phyloP scores from a whole-genome alignment of 2,113 vertebrate species.

The Corythornis madagascariensis region DNA sequence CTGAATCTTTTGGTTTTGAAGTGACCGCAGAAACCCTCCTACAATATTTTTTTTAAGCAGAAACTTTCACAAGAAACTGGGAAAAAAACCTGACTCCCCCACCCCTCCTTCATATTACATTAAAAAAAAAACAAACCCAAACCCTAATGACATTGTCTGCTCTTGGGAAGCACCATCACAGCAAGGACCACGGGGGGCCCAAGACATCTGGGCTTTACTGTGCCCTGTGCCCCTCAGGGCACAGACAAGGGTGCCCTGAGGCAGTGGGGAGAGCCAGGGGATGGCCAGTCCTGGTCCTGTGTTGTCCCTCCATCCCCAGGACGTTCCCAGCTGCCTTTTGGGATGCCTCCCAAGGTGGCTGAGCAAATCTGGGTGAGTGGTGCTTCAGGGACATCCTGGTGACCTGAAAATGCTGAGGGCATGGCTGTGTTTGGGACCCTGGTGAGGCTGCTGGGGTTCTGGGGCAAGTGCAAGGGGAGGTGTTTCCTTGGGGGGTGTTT shows the following conservation, averaged over 20 bases:
- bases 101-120: background rate
- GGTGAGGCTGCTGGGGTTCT: background rate
- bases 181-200: background rate
- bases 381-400: fast-evolving
- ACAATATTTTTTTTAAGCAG: background rate
- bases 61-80: background rate
- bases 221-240: fast-evolving
- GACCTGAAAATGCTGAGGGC: background rate
- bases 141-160: background rate
- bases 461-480: background rate
- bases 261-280: background rate
- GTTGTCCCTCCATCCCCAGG: background rate
- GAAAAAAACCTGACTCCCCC: background rate
- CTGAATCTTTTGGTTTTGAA: background rate
- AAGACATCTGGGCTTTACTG: background rate
- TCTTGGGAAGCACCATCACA: fast-evolving
- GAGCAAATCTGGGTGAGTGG: background rate
- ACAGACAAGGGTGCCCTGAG: background rate
- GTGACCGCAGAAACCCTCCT: background rate
- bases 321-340: fast-evolving
- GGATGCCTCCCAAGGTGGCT: background rate
- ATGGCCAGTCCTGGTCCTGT: background rate
- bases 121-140: background rate
- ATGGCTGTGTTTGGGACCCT: background rate
- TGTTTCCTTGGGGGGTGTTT: background rate